Evolutionary conservation across 2,797 vertebrate genomes (phyloP), one percentile per base, ranked within the genome.

Genomic region (Mus spretus): DNA sequence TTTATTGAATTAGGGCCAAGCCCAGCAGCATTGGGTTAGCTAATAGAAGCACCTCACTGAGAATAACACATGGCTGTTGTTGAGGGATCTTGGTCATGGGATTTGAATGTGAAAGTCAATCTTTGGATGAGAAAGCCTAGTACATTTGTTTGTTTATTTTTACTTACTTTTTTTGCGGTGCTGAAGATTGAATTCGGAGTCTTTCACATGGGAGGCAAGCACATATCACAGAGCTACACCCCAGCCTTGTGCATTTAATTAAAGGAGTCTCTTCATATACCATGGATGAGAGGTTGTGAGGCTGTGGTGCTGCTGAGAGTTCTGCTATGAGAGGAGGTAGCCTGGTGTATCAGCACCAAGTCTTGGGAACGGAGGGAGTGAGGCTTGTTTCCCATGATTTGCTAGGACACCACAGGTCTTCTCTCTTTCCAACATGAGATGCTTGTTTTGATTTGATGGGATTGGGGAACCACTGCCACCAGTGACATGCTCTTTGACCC

Each of bases 1-100:
- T 98, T 98, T 98, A 96, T 97, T 97, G 97, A 98, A 98, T 97
- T 97, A 97, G 98, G 97, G 97, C 97, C 98, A 98, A 98, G 98
- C 96, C 98, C 98, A 98, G 98, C 98, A 98, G 98, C 98, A 98
- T 97, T 98, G 98, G 98, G 98, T 98, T 95, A 97, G 95, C 97
- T 98, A 98, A 98, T 97, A 98, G 98, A 98, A 98, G 98, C 98
- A 98, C 98, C 96, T 96, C 89, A 83, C 93, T 97, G 95, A 95
- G 92, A 95, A 95, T 37, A 95, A 89, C 88, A 95, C 31, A 95
- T 90, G 90, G 96, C 90, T 96, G 96, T 78, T 96, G 95, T 91
- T 6, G 4, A 88, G 79, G 96, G 88, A 95, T 95, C 85, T 84
- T 82, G 63, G 91, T 67, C 95, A 95, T 57, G 94, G 91, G 86